phyloP scores from a whole-genome alignment of 2,797 vertebrate genomes.

The Danionella dracula region DNA sequence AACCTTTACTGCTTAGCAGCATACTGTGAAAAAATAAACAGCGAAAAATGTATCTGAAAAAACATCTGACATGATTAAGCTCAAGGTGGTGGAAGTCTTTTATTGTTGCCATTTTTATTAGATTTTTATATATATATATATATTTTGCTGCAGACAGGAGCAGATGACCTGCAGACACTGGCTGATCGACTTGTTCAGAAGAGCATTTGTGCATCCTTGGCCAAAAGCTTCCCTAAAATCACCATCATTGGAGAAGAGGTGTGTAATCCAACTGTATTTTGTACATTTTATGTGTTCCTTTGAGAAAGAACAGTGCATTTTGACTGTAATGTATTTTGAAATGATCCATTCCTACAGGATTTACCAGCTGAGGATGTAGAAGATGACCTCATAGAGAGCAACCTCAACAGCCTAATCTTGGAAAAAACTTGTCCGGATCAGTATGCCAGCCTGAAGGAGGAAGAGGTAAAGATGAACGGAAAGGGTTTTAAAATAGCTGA shows the following conservation, averaged over 20 bases:
- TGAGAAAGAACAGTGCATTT: neutral
- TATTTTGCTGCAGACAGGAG: constrained; percentile 69
- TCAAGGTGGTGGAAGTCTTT: no score
- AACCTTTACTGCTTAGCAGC: no score
- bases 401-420: constrained; percentile 82
- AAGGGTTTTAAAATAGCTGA: no score
- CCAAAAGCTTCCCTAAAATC: constrained; percentile 81
- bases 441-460: constrained; percentile 79
- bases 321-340: no score
- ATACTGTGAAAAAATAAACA: no score
- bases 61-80: no score
- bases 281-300: no score
- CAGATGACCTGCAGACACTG: constrained; percentile 89
- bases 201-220: constrained; percentile 89
- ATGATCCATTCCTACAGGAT: constrained; percentile 65
- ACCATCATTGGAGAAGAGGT: constrained; percentile 98
- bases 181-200: constrained; percentile 90
- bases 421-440: constrained; percentile 80
- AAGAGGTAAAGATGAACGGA: constrained; percentile 74
- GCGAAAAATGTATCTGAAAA: no score
- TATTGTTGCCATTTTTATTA: no score
- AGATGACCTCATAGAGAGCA: constrained; percentile 82
- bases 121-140: neutral
- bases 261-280: no score
- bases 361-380: constrained; percentile 71